Base-by-base conservation (phyloP, 2,888 invertebrate species). In the Fragum fragum region DNA sequence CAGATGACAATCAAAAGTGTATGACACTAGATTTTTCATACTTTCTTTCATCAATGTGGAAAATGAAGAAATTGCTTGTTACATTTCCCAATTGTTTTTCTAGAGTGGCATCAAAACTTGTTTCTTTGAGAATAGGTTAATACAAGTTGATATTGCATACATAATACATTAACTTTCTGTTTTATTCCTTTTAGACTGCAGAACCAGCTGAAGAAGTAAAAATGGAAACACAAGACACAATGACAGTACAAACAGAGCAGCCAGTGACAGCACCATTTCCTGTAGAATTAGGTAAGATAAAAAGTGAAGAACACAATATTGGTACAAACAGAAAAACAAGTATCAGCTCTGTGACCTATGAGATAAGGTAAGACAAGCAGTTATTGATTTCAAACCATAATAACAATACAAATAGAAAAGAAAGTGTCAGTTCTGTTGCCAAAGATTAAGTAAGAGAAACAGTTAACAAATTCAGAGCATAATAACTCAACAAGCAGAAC, bases 191-290 rank as follows among this genome's bases (percentile, higher is more conserved):
- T 2, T 69, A 85, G 85, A 77, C 81, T 73, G 72, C 79, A 18
- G 85, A 85, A 36, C 71, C 81, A 55, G 79, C 81, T 53, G 79
- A 85, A 69, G 85, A 85, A 79, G 81, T 61, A 1, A 85, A 74
- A 32, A 85, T 85, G 85, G 85, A 85, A 66, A 52, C 77, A 26
- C 28, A 53, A 42, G 72, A 57, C 16, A 55, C 57, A 26, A 39
- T 39, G 23, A 23, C 70, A 63, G 53, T 79, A 52, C 73, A 70
- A 47, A 76, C 81, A 5, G 84, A 79, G 53, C 84, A 84, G 39
- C 84, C 84, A 7, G 36, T 39, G 21, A 28, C 69, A 6, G 59
- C 70, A 6, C 55, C 59, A 7, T 73, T 73, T 7, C 78, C 75
- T 29, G 72, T 32, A 6, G 47, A 55, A 14, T 39, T 61, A 7